phyloP scores from a whole-genome alignment of 2,113 vertebrate genomes.

The Seriola aureovittata region DNA sequence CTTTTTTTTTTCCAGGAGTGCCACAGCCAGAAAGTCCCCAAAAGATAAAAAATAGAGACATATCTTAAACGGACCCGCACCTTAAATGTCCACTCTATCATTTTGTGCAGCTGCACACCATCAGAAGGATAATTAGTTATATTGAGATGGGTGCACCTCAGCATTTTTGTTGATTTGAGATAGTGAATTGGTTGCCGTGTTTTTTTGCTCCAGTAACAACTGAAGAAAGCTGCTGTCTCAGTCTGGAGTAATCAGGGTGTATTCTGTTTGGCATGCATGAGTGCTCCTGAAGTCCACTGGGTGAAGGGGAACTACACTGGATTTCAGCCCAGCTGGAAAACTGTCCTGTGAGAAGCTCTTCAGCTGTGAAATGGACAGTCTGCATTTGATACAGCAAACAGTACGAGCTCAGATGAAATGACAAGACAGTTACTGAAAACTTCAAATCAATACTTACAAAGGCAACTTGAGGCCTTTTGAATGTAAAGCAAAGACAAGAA shows the following conservation, averaged over 20 bases:
- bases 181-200: slow-evolving; percentile 76
- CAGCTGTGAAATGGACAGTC: slow-evolving; percentile 76
- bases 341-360: slow-evolving; percentile 72
- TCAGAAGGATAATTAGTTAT: slow-evolving; percentile 76
- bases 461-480: neutral
- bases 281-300: slow-evolving; percentile 73
- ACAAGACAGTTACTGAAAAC: neutral
- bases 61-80: slow-evolving; percentile 67
- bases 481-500: slow-evolving; percentile 1
- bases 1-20: neutral
- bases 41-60: slow-evolving; percentile 33
- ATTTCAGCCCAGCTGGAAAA: slow-evolving; percentile 80
- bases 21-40: slow-evolving; percentile 49
- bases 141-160: slow-evolving; percentile 73
- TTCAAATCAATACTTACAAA: neutral
- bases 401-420: neutral
- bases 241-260: slow-evolving; percentile 65
- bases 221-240: slow-evolving; percentile 76
- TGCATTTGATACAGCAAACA: slow-evolving; percentile 29
- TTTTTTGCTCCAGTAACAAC: slow-evolving; percentile 82
- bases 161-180: slow-evolving; percentile 69
- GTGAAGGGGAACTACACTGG: slow-evolving; percentile 77
- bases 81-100: slow-evolving; percentile 68
- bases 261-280: slow-evolving; percentile 69
- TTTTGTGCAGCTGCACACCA: slow-evolving; percentile 79